Base-by-base conservation (phyloP, 2,888 invertebrate species). In the Synanthedon vespiformis region DNA sequence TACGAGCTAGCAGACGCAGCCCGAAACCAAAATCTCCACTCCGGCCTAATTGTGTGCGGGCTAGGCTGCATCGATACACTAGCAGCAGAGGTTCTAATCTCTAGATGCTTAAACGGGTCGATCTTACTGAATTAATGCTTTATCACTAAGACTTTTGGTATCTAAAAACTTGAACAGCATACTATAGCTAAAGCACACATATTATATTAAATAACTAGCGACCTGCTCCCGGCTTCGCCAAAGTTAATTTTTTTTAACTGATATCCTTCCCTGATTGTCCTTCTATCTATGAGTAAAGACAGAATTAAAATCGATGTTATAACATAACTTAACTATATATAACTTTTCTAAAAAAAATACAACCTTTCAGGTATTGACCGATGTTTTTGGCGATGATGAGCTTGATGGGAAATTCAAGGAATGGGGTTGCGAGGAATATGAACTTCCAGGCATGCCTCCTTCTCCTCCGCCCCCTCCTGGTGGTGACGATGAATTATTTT, bases 401-500 rank as follows among this genome's bases (percentile, higher is more conserved):
- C 70, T 85, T 69, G 87, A 86, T 57, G 87, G 87, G 54, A 87
- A 87, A 61, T 87, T 74, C 62, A 87, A 86, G 55, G 87, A 87
- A 60, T 87, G 87, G 87, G 83, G 82, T 52, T 83, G 92, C 68
- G 92, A 90, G 61, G 94, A 94, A 70, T 94, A 93, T 70, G 93
- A 93, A 67, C 88, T 93, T 59, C 91, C 94, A 70, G 90, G 89
- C 59, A 92, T 92, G 82, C 90, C 92, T 57, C 90, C 91, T n/a
- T 91, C 91, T 55, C 90, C 91, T 34, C 90, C 92, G 54, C 93
- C 94, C 58, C 90, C 92, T 55, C 92, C 94, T 40, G 94, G 93
- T 57, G 94, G 93, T 59, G 95, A 95, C 70, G 95, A 95, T 68
- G 95, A 95, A 76, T 89, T 95, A 54, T 95, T 94, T 77, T 95